Evolutionary conservation across 2,113 vertebrate species (phyloP), one percentile per base, ranked within the genome.

Genomic region (Sula dactylatra): DNA sequence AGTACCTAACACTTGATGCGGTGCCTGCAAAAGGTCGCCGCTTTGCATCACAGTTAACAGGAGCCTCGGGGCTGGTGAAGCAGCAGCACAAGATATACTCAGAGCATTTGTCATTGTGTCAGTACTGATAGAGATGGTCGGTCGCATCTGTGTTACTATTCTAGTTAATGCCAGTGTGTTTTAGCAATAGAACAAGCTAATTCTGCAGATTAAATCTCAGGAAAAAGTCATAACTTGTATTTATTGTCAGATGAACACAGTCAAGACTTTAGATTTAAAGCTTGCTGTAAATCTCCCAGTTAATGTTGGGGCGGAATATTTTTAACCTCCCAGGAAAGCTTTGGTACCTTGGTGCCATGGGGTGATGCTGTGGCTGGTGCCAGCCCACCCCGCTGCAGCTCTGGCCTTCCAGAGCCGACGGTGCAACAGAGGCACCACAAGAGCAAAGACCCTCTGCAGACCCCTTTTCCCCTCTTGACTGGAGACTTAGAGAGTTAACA

Each of bases 111-210:
- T 16, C 40, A 0, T 0, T 2, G n/a, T 69, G 42, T 6, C 61
- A 3, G 31, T 3, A 1, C 54, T 3, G 10, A 0, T 0, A 5
- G 45, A 32, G 77, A 2, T 1, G 21, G 6, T 3, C 34, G 66
- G 8, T 29, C n/a, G 4, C 50, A 3, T 49, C 70, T 21, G 12
- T 40, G 18, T 1, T 5, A 1, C 65, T 29, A 2, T 6, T 80
- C 49, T 7, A 16, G 54, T 7, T 56, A 7, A 0, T 13, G 16
- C 0, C 76, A 8, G 4, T 5, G 36, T 3, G 29, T 34, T 67
- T 27, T 6, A 84, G 65, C 50, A 40, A 52, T 7, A 34, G 38
- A 79, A 11, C n/a, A 13, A 64, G 47, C 7, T 6, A 10, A 34
- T 38, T 45, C 77, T 58, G 24, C 65, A 58, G 73, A 6, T 25